Evolutionary conservation across 2,113 vertebrate species (phyloP), one percentile per base, ranked within the genome.

Genomic region (Corythaixoides concolor): DNA sequence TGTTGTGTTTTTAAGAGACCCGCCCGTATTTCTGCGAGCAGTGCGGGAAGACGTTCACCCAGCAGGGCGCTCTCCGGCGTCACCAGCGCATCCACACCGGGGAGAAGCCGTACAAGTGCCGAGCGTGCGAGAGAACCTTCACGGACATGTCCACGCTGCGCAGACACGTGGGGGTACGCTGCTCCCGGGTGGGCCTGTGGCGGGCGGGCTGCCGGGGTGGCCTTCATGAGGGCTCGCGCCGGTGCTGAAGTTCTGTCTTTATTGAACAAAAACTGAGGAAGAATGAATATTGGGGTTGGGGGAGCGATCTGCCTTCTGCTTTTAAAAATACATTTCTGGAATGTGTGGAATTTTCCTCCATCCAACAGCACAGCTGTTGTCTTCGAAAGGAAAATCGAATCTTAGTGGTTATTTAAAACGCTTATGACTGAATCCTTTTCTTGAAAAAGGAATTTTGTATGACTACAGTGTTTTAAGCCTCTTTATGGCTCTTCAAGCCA

Each of bases 31-130:
- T 97, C 81, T 98, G 98, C 15, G 97, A 98, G 43, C 97, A 96
- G 85, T 98, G 98, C 1, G 97, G 98, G 37, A 98, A 98, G 58
- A 77, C 96, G 0, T 98, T 98, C 94, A 98, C 96, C 5, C 98
- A 98, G 9, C 97, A 96, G 85, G 98, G 97, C 7, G 98, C 97
- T 4, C 97, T 98, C 8, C 93, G 95, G 7, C 97, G 97, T 13
- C 98, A 98, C 93, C 97, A 97, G 88, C 97, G 97, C 60, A 98
- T 97, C 50, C 97, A 98, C 93, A 97, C 96, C 1, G 97, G 97
- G 1, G 97, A 98, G 47, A 98, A 97, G 20, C 98, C 97, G 2
- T 98, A 97, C 83, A 95, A 97, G 75, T 98, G 97, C 93, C 74
- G 96, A 7, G 98, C 97, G 11, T 98, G 97, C 5, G 96, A 97